Evolutionary conservation across 2,113 vertebrate species (phyloP).

Genomic region (Phycodurus eques): DNA sequence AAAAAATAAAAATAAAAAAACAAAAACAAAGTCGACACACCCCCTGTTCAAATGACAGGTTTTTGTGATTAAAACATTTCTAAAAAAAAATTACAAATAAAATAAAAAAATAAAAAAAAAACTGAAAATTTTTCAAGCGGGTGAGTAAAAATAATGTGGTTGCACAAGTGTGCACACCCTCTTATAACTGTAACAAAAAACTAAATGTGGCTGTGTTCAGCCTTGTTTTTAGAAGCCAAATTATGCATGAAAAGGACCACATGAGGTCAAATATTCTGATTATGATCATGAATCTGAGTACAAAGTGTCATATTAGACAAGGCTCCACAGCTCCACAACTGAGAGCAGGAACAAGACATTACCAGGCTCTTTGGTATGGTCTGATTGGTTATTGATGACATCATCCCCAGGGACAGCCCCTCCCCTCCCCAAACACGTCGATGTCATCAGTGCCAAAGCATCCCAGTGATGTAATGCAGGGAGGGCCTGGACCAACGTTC

Average conservation of each 20-base stretch:
- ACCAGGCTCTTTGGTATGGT: not conserved
- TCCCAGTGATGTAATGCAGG: conserved; percentile 73
- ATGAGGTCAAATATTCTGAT: not conserved
- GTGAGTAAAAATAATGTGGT: no score
- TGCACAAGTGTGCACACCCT: no score
- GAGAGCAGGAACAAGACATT: not conserved
- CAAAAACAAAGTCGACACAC: no score
- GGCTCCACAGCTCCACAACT: not conserved
- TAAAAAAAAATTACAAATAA: no score
- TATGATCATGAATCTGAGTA: not conserved
- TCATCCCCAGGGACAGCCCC: conserved; percentile 54
- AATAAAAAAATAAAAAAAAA: no score
- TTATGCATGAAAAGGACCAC: not conserved
- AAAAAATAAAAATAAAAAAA: no score
- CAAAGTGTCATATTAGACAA: not conserved
- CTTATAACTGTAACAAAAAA: no score
- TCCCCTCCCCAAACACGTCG: conserved; percentile 36
- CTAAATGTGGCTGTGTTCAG: not conserved
- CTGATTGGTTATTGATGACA: conserved; percentile 70
- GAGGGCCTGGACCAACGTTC: conserved; percentile 41
- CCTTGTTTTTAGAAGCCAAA: not conserved
- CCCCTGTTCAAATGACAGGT: no score
- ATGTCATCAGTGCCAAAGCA: conserved; percentile 73
- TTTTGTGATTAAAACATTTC: no score
- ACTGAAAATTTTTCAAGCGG: no score